Evolutionary conservation across 2,113 vertebrate genomes (phyloP).

Genomic region (Pithys albifrons): DNA sequence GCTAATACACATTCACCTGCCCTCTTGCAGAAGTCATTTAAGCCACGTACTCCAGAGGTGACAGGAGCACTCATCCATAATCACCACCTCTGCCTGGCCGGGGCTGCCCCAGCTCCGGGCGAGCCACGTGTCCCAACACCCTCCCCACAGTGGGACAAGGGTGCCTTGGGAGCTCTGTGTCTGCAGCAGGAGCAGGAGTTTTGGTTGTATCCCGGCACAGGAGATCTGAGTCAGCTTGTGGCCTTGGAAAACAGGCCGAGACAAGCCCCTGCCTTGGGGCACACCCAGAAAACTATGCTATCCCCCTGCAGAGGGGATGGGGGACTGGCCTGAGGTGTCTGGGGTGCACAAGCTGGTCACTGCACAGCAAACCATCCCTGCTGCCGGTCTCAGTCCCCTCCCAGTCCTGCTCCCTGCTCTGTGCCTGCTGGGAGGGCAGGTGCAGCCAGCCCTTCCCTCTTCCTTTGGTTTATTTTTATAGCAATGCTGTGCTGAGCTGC

Average conservation of each 20-base stretch:
- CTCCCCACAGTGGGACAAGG: rapidly evolving
- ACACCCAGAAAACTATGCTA: rapidly evolving
- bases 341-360: not conserved
- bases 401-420: not conserved
- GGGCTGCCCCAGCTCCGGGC: not conserved
- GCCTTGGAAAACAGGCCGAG: rapidly evolving
- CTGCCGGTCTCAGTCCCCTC: rapidly evolving
- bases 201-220: rapidly evolving
- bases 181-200: not conserved
- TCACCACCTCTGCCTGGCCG: not conserved
- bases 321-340: not conserved
- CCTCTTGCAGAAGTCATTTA: not conserved
- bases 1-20: not conserved
- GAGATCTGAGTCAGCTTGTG: not conserved
- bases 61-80: not conserved
- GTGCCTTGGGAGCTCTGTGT: not conserved
- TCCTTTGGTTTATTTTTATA: constrained; percentile 8
- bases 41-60: not conserved
- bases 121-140: not conserved
- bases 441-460: not conserved
- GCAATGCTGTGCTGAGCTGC: not conserved
- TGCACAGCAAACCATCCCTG: not conserved
- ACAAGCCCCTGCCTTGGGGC: not conserved
- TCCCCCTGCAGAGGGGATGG: not conserved
- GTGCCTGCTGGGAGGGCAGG: rapidly evolving